Base-by-base conservation (phyloP, 2,113 vertebrate species). In the Cyprinodon variegatus region DNA sequence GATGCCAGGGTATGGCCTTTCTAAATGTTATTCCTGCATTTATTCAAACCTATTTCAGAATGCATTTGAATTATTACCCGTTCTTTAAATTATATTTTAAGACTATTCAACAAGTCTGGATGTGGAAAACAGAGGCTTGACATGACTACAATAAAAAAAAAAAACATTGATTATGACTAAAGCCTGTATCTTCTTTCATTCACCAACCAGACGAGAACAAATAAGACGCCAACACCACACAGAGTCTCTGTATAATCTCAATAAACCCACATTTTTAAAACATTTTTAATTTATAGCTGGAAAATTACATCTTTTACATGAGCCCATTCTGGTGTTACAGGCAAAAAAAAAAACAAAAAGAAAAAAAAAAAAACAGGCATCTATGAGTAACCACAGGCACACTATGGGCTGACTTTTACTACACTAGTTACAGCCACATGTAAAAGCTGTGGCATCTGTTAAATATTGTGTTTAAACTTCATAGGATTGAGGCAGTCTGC, bases 401-500 rank as follows among this genome's bases (percentile, higher is more conserved):
- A 95, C 95, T 96, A 96, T 91, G 96, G 95, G 95, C 95, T 96
- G 94, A 96, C 95, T 96, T 68, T 94, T 94, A 96, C 96, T 97
- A 95, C 85, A 94, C 94, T 96, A 95, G 94, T 95, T 94, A 92
- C 88, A 93, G 94, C 94, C 94, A 93, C 91, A 86, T 77, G 74
- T 81, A 91, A 93, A 93, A 91, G 83, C 82, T 89, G 94, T 94
- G 92, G 92, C 91, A 65, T 83, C 57, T 75, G 87, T 88, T 88
- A 83, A 85, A 84, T 86, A 77, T 81, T 77, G 57, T 74, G 78
- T 84, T 92, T 81, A 77, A 81, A 88, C 78, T 77, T 84, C 68
- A 83, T 84, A 78, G 86, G 79, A 86, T 81, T 83, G 81, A 91
- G 89, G 85, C 90, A 89, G 91, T 91, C 89, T 88, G 85, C 86